A percentile compares a stretch with the other conserved stretches of the same genome.
Conservation (phyloP, 2,888 invertebrate species). For the Dione juno region DNA sequence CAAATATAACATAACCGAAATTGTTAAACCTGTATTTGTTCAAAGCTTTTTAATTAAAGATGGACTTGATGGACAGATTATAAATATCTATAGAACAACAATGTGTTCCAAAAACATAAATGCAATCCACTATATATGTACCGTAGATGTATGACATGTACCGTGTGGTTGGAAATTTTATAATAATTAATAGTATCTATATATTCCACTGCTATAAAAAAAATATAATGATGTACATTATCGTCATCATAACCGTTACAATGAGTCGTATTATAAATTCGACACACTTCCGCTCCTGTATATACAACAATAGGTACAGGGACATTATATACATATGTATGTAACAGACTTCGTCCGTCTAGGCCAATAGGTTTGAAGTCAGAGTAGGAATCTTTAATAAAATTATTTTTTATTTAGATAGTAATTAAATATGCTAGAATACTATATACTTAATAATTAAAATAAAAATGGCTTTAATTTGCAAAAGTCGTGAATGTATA, state of each 20-base stretch:
- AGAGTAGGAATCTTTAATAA: no score
- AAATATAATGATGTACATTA: constrained; percentile 11
- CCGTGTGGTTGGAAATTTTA: background rate
- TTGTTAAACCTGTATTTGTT: background rate
- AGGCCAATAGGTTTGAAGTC: background rate
- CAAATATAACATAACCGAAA: background rate
- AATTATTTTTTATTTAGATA: no score
- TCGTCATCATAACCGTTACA: constrained; percentile 2
- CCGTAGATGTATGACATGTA: no score
- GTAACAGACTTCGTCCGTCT: background rate
- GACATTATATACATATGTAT: background rate
- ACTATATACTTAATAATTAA: no score
- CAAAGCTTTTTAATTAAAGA: background rate
- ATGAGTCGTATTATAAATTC: constrained; percentile 9
- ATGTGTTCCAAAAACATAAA: no score
- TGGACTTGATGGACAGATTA: no score
- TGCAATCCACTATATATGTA: no score
- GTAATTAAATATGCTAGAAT: no score
- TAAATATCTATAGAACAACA: no score
- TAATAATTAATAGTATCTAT: background rate
- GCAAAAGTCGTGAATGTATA: background rate
- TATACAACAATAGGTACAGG: background rate
- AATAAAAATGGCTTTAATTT: background rate
- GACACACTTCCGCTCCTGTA: constrained; percentile 17
- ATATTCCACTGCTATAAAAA: background rate